Conservation (phyloP, 2,797 vertebrate genomes). For the Setipinna tenuifilis region DNA sequence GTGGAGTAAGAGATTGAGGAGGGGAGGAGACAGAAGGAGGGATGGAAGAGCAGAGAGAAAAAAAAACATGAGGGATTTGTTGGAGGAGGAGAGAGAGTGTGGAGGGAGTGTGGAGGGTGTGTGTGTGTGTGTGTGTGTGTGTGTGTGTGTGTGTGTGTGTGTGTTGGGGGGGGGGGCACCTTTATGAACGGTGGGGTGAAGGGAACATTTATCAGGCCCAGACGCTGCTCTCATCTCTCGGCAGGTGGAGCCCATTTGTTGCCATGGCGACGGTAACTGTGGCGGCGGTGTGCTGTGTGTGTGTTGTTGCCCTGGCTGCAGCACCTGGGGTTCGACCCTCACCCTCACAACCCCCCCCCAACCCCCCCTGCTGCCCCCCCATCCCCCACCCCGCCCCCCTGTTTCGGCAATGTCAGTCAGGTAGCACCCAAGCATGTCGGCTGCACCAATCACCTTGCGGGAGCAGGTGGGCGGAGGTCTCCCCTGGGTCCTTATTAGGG, state of each 20-base stretch:
- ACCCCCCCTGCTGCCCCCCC: too few species aligned
- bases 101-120: neutral
- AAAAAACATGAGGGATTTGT: neutral
- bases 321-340: neutral
- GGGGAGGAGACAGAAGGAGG: neutral
- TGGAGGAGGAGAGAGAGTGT: too few species aligned
- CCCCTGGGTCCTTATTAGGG: constrained; percentile 22
- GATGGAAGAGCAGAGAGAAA: neutral
- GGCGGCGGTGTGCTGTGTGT: neutral
- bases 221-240: neutral
- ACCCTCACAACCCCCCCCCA: neutral
- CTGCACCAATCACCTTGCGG: constrained; percentile 22
- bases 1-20: neutral
- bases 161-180: neutral
- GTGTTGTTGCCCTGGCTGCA: neutral
- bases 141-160: too few species aligned
- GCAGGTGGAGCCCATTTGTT: constrained; percentile 20
- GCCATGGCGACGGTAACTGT: neutral
- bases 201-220: neutral
- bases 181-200: neutral
- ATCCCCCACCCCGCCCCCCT: neutral
- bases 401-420: neutral
- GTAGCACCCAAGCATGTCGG: neutral
- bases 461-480: neutral
- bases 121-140: too few species aligned